A percentile compares a stretch with the other conserved stretches of the same genome.
Conservation (phyloP, 2,113 vertebrate species). For the Podocnemis expansa region DNA sequence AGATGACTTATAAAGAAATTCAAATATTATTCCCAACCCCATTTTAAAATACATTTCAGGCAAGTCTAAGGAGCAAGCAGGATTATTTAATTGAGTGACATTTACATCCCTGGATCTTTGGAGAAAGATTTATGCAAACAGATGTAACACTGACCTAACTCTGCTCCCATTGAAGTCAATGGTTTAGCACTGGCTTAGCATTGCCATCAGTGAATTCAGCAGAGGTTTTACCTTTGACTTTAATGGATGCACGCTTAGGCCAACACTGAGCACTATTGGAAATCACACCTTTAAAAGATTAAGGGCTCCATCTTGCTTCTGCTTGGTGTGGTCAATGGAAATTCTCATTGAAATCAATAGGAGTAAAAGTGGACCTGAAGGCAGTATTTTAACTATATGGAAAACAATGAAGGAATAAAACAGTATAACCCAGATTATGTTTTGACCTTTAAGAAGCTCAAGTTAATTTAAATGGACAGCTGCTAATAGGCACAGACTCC, state of each 20-base stretch:
- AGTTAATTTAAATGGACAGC: neutral
- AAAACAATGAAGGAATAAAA: neutral
- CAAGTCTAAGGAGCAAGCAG: slow-evolving; percentile 9
- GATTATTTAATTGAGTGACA: slow-evolving; percentile 5
- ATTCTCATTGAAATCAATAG: neutral
- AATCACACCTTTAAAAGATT: neutral
- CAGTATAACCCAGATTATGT: accelerated
- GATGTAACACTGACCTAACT: neutral
- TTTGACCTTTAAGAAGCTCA: neutral
- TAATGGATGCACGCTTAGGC: accelerated
- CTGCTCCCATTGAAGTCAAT: neutral
- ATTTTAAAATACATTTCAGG: neutral
- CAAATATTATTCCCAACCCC: neutral
- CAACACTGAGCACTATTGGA: neutral
- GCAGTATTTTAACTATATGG: neutral
- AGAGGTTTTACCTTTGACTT: neutral
- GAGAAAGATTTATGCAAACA: neutral
- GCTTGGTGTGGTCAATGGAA: neutral
- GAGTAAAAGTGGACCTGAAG: neutral
- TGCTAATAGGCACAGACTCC: neutral
- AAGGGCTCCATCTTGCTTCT: neutral
- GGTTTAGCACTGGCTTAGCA: neutral
- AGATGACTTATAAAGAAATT: slow-evolving; percentile 19
- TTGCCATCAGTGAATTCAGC: neutral
- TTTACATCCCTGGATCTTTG: neutral